Conservation (phyloP, 2,113 vertebrate genomes). For the Ophthalmolycus amberensis region DNA sequence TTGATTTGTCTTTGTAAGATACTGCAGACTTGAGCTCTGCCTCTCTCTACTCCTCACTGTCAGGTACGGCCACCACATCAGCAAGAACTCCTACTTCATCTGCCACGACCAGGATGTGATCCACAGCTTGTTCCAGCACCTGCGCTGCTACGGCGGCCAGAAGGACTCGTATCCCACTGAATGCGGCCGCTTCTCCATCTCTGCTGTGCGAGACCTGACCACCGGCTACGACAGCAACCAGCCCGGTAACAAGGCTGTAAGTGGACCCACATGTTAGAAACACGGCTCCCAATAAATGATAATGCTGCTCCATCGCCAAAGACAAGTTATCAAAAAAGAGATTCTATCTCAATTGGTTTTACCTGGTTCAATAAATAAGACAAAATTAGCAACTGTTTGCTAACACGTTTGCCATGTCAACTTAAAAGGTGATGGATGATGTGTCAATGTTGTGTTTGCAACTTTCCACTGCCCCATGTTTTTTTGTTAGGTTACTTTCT, state of each 20-base stretch:
- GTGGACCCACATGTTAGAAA: constrained; percentile 37
- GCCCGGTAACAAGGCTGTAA: constrained; percentile 91
- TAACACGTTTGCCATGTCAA: not conserved
- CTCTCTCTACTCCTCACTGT: not conserved
- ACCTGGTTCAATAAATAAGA: not conserved
- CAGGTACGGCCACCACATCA: constrained; percentile 96
- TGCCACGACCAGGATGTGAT: constrained; percentile 91
- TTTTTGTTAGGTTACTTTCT: no score
- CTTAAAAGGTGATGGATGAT: not conserved
- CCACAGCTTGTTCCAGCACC: constrained; percentile 88
- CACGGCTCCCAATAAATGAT: not conserved
- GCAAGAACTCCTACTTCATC: constrained; percentile 96
- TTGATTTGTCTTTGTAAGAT: not conserved
- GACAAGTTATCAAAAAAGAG: not conserved
- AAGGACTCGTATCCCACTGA: constrained; percentile 87
- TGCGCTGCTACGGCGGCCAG: constrained; percentile 88
- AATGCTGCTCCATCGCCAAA: not conserved
- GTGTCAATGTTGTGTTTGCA: not conserved
- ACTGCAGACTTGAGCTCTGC: not conserved
- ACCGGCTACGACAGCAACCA: constrained; percentile 94
- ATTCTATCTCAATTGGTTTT: not conserved
- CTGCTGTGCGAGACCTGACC: constrained; percentile 91
- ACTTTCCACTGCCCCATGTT: no score
- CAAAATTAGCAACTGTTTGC: not conserved
- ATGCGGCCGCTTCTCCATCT: constrained; percentile 90